Percentiles rank a stretch among this genome's conserved stretches.
phyloP scores from a whole-genome alignment of 1,140 invertebrate species.

The Listronotus oregonensis region DNA sequence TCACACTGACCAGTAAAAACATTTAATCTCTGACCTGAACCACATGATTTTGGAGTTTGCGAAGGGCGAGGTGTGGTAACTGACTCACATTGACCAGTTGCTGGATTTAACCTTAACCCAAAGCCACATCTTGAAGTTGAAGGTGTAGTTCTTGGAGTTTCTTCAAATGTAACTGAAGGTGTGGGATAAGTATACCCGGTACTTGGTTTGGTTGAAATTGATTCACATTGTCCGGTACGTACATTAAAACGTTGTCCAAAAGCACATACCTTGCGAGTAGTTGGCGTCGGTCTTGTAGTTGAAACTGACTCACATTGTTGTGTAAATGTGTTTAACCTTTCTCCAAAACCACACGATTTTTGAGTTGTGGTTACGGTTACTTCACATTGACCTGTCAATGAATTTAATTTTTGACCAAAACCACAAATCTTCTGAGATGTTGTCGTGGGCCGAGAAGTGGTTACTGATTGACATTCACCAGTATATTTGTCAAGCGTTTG shows the following conservation, averaged over 20 bases:
- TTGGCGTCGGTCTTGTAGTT: background rate
- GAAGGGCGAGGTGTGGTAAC: slow-evolving; percentile 2
- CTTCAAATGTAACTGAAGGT: slow-evolving; percentile 21
- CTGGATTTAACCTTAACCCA: background rate
- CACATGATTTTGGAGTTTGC: background rate
- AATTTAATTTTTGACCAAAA: background rate
- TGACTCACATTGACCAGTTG: slow-evolving; percentile 9
- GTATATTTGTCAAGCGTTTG: slow-evolving; percentile 1
- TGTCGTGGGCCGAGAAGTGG: background rate
- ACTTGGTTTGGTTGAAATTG: background rate
- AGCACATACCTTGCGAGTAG: background rate
- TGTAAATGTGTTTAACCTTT: slow-evolving; percentile 16
- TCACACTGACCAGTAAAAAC: slow-evolving; percentile 18
- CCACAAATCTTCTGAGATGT: background rate
- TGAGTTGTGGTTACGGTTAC: background rate
- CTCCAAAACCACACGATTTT: slow-evolving; percentile 8
- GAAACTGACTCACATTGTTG: background rate
- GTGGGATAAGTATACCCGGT: slow-evolving; percentile 15
- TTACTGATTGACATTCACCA: slow-evolving; percentile 4
- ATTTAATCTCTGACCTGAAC: slow-evolving; percentile 9
- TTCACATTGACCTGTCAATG: background rate
- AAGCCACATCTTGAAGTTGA: slow-evolving; percentile 6
- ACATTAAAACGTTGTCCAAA: slow-evolving; percentile 18
- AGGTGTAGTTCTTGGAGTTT: slow-evolving; percentile 13
- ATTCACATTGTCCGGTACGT: slow-evolving; percentile 3